phyloP scores from a whole-genome alignment of 2,113 vertebrate species.

The Gorilla gorilla region DNA sequence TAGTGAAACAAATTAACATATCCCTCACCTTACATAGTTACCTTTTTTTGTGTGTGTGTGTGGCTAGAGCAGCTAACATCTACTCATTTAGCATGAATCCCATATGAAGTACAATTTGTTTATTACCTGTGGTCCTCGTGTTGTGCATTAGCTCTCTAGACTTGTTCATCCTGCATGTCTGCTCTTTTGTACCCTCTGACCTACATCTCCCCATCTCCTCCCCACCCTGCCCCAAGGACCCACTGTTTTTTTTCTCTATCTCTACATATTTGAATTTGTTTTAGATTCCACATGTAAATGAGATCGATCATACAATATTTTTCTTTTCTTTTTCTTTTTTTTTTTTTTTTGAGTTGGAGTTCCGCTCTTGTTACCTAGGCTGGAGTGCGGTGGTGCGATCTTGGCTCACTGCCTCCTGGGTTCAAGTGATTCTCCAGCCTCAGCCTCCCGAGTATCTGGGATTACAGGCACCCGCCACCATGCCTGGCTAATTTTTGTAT shows the following conservation, averaged over 20 bases:
- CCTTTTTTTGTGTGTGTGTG: too few species aligned
- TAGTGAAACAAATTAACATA: neutral
- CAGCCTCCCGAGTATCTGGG: too few species aligned
- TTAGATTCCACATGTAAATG: neutral
- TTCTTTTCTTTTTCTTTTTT: too few species aligned
- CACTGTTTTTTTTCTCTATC: neutral
- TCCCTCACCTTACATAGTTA: neutral
- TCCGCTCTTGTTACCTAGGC: too few species aligned
- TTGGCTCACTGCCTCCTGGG: too few species aligned
- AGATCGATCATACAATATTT: neutral
- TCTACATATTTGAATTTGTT: neutral
- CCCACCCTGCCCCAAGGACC: neutral
- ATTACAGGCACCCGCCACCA: too few species aligned
- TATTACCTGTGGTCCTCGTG: neutral
- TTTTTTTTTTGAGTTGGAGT: too few species aligned
- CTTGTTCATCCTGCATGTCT: neutral
- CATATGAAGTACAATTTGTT: neutral
- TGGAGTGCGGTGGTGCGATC: too few species aligned
- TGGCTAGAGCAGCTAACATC: neutral
- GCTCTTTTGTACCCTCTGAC: neutral
- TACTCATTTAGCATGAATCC: neutral
- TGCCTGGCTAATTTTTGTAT: too few species aligned
- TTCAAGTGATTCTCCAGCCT: too few species aligned
- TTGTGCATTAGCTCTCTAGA: neutral
- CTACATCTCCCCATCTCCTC: neutral